These are phyloP conservation scores for Agonopterix arenella DNA, from an alignment of 2,888 invertebrate species.

Conservation along the genomic window DNA sequence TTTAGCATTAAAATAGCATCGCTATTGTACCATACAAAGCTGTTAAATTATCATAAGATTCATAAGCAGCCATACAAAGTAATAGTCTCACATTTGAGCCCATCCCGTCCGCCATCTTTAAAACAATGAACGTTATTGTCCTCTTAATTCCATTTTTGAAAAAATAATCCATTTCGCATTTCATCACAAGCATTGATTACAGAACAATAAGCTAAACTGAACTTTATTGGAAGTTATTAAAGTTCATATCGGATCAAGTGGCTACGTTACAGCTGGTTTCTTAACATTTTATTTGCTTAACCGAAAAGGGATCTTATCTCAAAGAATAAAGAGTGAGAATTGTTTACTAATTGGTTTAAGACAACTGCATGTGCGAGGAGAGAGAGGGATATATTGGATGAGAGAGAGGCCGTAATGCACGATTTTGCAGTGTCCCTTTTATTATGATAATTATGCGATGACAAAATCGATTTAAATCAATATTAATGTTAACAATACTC, in stretches of 20 bases:
- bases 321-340: slow-evolving; percentile 39
- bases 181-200: slow-evolving; percentile 64
- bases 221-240: neutral
- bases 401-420: slow-evolving; percentile 45
- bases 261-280: slow-evolving; percentile 49
- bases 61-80: slow-evolving; percentile 41
- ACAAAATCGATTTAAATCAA: slow-evolving; percentile 53
- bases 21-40: slow-evolving; percentile 49
- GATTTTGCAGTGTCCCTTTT: slow-evolving; percentile 53
- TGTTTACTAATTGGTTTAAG: slow-evolving; percentile 56
- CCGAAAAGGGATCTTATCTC: slow-evolving; percentile 48
- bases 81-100: slow-evolving; percentile 67
- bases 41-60: slow-evolving; percentile 63
- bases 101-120: slow-evolving; percentile 67
- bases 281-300: slow-evolving; percentile 36
- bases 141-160: slow-evolving; percentile 76
- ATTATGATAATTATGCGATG: slow-evolving; percentile 60
- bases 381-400: slow-evolving; percentile 34
- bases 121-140: slow-evolving; percentile 76
- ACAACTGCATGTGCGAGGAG: slow-evolving; percentile 49
- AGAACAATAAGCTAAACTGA: neutral
- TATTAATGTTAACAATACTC: slow-evolving; percentile 19
- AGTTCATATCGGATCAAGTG: no score
- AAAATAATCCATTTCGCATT: slow-evolving; percentile 76
- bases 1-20: slow-evolving; percentile 41